Evolutionary conservation across 2,888 invertebrate genomes (phyloP), one percentile per base, ranked within the genome.

Genomic region (Drosophila tanythrix): DNA sequence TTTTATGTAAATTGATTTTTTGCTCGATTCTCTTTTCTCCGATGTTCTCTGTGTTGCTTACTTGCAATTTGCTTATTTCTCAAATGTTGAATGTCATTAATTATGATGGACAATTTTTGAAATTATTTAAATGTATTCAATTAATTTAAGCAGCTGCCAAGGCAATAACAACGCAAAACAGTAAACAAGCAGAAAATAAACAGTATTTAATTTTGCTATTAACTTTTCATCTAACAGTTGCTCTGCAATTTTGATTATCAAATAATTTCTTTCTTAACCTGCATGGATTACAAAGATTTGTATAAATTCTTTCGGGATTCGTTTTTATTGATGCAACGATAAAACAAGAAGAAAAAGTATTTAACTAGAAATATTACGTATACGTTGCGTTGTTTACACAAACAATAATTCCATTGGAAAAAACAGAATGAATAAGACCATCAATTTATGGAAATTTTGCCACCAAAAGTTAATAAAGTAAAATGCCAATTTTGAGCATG

Each of bases 51-150:
- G 27, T 43, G 63, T 55, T 59, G 64, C 25, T 11, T 35, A 48
- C 27, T 40, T 57, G 67, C 29, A 3, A 21, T 60, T 48, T 43
- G 56, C 51, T 58, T 33, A 56, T 58, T 70, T 6, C 21, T 4
- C 67, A 76, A 50, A 46, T 62, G 69, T 69, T 67, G 74, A 10
- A 70, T 76, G 84, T 80, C 85, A 89, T 86, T 86, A 86, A 78
- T 80, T 84, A 84, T 89, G 85, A 86, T 78, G 68, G 84, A 89
- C 76, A 80, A 63, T 71, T 79, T 64, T 87, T 52, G 58, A 73
- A 81, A 87, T 83, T 87, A 89, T 86, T 86, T 82, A 86, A 86
- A 86, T 89, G 82, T 87, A 89, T 87, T 87, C 88, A 84, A 86
- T 86, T 86, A 89, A 78, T 81, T 65, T 63, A 63, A 65, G 70